These are phyloP conservation scores for Anthopleura xanthogrammica DNA, from an alignment of 92 coral and sea anemone species.

Conservation along the genomic window DNA sequence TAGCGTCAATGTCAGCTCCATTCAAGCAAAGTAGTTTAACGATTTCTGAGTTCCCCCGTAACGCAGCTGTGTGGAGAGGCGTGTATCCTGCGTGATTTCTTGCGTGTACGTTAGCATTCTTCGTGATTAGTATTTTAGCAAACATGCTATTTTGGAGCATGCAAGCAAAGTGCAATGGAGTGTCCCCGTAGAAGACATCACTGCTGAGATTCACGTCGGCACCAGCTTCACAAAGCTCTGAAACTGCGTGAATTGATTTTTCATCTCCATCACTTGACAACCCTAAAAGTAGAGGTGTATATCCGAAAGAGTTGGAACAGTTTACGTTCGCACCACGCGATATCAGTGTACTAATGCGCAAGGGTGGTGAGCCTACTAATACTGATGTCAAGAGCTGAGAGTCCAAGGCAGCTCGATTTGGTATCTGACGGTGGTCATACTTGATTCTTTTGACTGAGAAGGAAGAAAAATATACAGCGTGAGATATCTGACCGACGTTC, in stretches of 20 bases:
- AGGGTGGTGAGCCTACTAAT: constrained; percentile 40
- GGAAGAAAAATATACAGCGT: neutral
- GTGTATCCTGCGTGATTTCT: constrained; percentile 77
- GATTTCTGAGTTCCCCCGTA: constrained; percentile 59
- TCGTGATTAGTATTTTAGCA: constrained; percentile 42
- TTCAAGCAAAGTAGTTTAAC: constrained; percentile 60
- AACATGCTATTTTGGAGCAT: constrained; percentile 13
- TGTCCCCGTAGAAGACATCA: constrained; percentile 65
- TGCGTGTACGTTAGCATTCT: constrained; percentile 59
- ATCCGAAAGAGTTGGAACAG: constrained; percentile 63
- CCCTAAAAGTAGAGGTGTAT: constrained; percentile 61
- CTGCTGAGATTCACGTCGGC: constrained; percentile 79
- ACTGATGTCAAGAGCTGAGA: constrained; percentile 54
- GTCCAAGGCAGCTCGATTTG: constrained; percentile 32
- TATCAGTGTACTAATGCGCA: constrained; percentile 35
- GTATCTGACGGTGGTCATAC: constrained; percentile 30
- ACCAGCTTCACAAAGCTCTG: constrained; percentile 69
- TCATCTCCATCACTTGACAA: constrained; percentile 33
- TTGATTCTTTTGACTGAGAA: constrained; percentile 30
- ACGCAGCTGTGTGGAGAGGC: constrained; percentile 73
- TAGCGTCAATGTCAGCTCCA: constrained; percentile 71
- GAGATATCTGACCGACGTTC: neutral
- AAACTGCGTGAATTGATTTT: constrained; percentile 28
- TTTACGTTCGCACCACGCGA: constrained; percentile 73
- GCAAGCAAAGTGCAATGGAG: constrained; percentile 86